Evolutionary conservation across 2,113 vertebrate genomes (phyloP).

Genomic region (Hippocampus abdominalis): DNA sequence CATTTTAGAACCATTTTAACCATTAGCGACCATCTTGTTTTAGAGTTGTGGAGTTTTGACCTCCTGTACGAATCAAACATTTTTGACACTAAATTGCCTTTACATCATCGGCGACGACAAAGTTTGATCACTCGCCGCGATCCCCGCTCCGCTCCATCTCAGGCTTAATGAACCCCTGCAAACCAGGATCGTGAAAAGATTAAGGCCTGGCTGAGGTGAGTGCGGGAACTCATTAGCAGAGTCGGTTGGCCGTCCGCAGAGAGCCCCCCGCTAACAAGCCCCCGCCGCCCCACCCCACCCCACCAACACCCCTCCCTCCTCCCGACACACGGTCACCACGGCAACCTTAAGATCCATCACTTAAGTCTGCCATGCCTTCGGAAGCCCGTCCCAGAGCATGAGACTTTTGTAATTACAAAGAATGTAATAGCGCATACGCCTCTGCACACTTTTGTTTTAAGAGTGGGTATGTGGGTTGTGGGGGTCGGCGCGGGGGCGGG

Average conservation of each 20-base stretch:
- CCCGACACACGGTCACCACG: conserved; percentile 47
- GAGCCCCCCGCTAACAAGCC: conserved; percentile 31
- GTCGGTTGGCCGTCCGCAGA: conserved; percentile 45
- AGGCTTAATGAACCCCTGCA: conserved; percentile 54
- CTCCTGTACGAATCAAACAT: too few relatives aligned
- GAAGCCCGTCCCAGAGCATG: conserved; percentile 43
- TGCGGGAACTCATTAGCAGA: conserved; percentile 62
- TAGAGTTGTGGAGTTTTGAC: too few relatives aligned
- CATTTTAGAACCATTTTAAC: background rate
- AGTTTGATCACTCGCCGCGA: conserved; percentile 15
- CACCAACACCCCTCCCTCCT: conserved; percentile 41
- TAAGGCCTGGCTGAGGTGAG: conserved; percentile 52
- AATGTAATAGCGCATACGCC: conserved; percentile 49
- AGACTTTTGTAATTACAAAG: conserved; percentile 70
- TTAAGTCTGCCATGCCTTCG: conserved; percentile 26
- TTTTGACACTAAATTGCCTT: background rate
- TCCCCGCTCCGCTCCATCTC: background rate
- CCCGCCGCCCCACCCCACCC: conserved; percentile 11
- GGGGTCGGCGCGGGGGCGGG: conserved; percentile 30
- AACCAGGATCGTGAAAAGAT: conserved; percentile 36
- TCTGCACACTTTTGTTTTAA: conserved; percentile 29
- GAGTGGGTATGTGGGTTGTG: conserved; percentile 1
- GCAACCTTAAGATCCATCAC: conserved; percentile 30
- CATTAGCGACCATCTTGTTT: background rate
- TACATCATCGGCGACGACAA: background rate